Conservation (phyloP, 1,140 invertebrate species). For the Atta cephalotes region DNA sequence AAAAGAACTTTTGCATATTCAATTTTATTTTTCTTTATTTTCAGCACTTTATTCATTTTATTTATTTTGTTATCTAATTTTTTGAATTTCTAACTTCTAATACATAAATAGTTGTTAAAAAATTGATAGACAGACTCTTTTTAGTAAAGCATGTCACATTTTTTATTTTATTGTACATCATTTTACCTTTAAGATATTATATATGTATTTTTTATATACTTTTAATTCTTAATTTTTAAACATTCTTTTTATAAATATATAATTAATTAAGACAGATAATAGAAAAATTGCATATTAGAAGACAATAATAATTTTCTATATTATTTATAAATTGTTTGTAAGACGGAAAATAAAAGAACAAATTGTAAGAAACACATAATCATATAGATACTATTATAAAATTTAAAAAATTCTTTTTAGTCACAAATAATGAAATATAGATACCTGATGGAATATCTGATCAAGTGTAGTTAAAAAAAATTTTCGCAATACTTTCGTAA, state of each 20-base stretch:
- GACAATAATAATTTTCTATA: background rate
- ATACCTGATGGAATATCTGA: background rate
- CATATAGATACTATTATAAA: background rate
- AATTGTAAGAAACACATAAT: background rate
- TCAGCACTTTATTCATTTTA: background rate
- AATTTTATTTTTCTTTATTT: background rate
- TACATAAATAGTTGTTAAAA: background rate
- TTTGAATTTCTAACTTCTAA: background rate
- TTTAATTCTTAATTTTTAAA: background rate
- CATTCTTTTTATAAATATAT: background rate
- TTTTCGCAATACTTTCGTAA: constrained; percentile 4
- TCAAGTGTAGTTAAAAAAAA: background rate
- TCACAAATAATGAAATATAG: background rate
- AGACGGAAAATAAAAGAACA: background rate
- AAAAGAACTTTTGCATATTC: background rate
- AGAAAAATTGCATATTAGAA: background rate
- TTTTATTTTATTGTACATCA: background rate
- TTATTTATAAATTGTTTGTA: background rate
- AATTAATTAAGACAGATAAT: background rate
- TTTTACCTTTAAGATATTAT: background rate
- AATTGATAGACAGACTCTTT: background rate
- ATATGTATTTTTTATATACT: background rate
- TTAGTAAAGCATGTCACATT: background rate
- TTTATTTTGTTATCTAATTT: background rate
- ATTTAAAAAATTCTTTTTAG: background rate